These are phyloP conservation scores for Plumapathes pennacea DNA, from an alignment of 92 coral and sea anemone genomes.

Conservation along the genomic window DNA sequence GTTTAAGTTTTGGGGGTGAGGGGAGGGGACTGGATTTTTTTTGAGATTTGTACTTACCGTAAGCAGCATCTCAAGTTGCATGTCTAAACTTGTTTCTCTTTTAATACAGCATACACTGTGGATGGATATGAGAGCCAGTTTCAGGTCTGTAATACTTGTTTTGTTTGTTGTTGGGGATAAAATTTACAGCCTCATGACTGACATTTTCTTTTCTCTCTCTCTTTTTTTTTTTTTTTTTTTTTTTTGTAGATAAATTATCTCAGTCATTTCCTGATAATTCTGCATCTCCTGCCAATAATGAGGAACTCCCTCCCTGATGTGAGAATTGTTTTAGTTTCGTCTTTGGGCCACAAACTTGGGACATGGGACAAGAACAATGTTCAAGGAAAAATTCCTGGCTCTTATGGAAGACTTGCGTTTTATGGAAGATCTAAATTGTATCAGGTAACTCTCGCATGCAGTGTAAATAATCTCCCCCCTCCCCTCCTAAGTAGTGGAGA, in stretches of 20 bases:
- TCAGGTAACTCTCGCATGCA: not conserved
- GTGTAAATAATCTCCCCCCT: not conserved
- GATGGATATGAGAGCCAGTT: conserved; percentile 19
- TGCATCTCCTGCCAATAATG: conserved; percentile 15
- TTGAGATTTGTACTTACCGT: too few species aligned
- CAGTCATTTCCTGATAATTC: conserved; percentile 8
- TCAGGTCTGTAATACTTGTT: too few species aligned
- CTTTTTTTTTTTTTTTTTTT: too few species aligned
- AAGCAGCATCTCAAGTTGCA: too few species aligned
- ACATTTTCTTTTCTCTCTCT: too few species aligned
- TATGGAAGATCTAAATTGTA: conserved; percentile 9
- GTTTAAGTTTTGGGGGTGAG: too few species aligned
- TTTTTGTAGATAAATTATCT: conserved; percentile 18
- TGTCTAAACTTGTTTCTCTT: too few species aligned
- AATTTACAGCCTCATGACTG: too few species aligned
- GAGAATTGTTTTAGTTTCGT: conserved; percentile 10
- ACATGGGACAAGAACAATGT: conserved; percentile 1
- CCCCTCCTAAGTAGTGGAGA: not conserved
- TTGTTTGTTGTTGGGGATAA: too few species aligned
- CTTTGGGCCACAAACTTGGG: not conserved
- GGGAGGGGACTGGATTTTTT: too few species aligned
- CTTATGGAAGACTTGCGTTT: not conserved
- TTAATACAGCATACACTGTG: too few species aligned
- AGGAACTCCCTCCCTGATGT: conserved; percentile 1
- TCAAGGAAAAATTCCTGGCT: conserved; percentile 7